Percentiles rank a stretch among this genome's conserved stretches.
Evolutionary conservation across 2,113 vertebrate genomes (phyloP).

Genomic region (Ifrita kowaldi): DNA sequence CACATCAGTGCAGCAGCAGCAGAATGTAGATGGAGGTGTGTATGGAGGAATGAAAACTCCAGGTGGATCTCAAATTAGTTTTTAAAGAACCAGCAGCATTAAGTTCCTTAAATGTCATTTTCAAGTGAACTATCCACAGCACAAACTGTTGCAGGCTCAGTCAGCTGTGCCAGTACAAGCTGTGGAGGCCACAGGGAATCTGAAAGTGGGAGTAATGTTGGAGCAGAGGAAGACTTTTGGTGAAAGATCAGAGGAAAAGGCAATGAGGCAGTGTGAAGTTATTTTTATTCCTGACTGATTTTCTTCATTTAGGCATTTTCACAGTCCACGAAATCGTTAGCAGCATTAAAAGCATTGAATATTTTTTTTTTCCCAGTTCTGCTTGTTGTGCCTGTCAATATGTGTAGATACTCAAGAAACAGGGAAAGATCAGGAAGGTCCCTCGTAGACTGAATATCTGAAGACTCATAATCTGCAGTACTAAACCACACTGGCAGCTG

Average conservation of each 20-base stretch:
- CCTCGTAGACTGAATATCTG: background rate
- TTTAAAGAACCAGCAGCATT: background rate
- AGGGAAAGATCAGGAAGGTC: background rate
- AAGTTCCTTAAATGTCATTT: background rate
- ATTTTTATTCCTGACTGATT: slow-evolving; percentile 19
- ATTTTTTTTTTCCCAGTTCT: background rate
- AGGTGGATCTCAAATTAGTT: background rate
- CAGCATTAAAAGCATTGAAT: background rate
- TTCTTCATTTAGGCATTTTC: background rate
- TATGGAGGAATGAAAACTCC: background rate
- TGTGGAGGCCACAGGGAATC: background rate
- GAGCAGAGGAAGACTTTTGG: background rate
- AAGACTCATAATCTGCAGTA: background rate
- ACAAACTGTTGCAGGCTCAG: background rate
- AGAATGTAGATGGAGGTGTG: background rate
- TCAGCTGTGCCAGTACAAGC: background rate
- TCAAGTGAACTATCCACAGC: background rate
- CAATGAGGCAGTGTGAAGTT: background rate
- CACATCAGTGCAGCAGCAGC: background rate
- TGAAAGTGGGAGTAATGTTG: background rate
- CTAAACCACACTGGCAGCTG: background rate
- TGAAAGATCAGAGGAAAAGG: slow-evolving; percentile 2
- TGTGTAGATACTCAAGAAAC: background rate
- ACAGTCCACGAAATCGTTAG: background rate
- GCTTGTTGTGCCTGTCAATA: background rate